Evolutionary conservation across 37 sponge, comb jelly and placozoan species (phyloP).

Genomic region (Cliona cf. orientalis): DNA sequence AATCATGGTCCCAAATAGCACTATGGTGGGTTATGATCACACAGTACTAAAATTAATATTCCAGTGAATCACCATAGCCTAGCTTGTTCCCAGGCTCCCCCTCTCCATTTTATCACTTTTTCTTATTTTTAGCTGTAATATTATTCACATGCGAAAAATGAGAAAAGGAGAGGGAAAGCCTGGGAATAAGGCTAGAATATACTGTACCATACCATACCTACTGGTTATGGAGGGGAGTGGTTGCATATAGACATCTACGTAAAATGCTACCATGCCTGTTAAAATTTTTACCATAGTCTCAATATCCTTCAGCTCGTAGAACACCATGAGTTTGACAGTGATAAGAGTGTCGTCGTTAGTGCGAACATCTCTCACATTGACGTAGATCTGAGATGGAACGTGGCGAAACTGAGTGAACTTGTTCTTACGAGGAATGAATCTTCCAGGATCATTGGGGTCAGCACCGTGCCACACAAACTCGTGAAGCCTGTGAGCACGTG

Average conservation of each 20-base stretch:
- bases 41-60: too few relatives aligned
- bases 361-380: conserved; percentile 73
- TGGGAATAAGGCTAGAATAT: neutral
- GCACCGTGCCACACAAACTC: conserved; percentile 87
- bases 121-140: too few relatives aligned
- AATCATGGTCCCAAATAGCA: too few relatives aligned
- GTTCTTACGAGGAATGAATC: conserved; percentile 45
- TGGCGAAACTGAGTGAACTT: conserved; percentile 65
- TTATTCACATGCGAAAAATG: too few relatives aligned
- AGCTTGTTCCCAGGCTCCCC: too few relatives aligned
- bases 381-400: conserved; percentile 74
- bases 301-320: conserved; percentile 71
- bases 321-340: conserved; percentile 83
- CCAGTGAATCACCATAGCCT: too few relatives aligned
- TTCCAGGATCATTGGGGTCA: conserved; percentile 53
- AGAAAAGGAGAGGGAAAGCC: neutral
- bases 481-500: conserved; percentile 73
- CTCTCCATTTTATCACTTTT: too few relatives aligned
- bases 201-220: neutral
- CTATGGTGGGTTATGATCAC: too few relatives aligned
- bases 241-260: neutral
- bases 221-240: neutral
- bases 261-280: neutral
- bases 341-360: conserved; percentile 80
- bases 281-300: conserved; percentile 72